phyloP scores from a whole-genome alignment of 1,140 invertebrate genomes.

The Lutraria rhynchaena region DNA sequence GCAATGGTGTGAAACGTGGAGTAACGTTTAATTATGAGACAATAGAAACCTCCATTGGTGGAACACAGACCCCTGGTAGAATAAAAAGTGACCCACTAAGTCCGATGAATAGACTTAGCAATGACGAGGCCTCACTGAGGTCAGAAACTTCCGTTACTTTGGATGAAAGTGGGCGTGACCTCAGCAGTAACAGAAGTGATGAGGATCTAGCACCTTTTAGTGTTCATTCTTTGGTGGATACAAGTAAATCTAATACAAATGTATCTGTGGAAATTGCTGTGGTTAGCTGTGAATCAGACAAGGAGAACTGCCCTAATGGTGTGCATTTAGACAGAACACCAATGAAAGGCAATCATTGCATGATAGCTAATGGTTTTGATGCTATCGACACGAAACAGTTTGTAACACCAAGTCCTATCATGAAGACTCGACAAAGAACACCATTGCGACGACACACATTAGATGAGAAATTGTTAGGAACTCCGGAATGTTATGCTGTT shows the following conservation, averaged over 20 bases:
- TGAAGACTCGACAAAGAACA: conserved; percentile 39
- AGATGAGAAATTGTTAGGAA: conserved; percentile 71
- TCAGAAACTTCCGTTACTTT: conserved; percentile 41
- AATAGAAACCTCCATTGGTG: conserved; percentile 79
- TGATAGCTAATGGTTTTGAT: not conserved
- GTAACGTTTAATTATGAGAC: conserved; percentile 76
- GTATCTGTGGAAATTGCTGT: conserved; percentile 45
- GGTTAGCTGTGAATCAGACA: conserved; percentile 41
- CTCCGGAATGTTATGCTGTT: conserved; percentile 78
- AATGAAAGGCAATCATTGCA: conserved; percentile 5
- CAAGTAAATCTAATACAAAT: conserved; percentile 25
- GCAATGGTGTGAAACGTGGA: conserved; percentile 17
- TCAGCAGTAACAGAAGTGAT: not conserved
- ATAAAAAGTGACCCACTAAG: conserved; percentile 72
- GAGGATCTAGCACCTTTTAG: not conserved
- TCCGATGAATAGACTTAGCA: conserved; percentile 46
- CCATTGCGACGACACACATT: conserved; percentile 68
- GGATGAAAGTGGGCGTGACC: conserved; percentile 27
- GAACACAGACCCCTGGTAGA: conserved; percentile 73
- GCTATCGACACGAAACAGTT: not conserved
- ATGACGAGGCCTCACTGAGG: conserved; percentile 48
- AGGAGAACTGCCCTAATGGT: conserved; percentile 30
- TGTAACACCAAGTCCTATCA: conserved; percentile 30
- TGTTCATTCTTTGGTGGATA: conserved; percentile 24
- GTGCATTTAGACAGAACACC: conserved; percentile 6